Conservation (phyloP, 1,140 invertebrate genomes). For the Brachionus sp. region DNA sequence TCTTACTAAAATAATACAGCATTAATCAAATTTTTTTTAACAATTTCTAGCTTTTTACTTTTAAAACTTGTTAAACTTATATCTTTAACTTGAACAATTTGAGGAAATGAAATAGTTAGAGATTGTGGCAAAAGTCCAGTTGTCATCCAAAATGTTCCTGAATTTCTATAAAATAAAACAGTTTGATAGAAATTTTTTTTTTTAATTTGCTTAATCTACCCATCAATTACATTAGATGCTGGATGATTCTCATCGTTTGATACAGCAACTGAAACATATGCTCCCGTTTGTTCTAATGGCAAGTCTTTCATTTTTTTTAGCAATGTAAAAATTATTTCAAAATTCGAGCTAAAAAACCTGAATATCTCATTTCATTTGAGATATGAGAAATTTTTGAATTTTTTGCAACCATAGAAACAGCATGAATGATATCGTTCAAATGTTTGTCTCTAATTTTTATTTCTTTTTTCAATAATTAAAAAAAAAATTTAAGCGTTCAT, state of each 20-base stretch:
- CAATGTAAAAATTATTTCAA: background rate
- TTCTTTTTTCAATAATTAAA: no score
- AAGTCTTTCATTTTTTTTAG: background rate
- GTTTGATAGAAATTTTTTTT: background rate
- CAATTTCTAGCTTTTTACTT: background rate
- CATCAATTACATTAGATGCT: constrained; percentile 14
- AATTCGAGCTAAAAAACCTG: background rate
- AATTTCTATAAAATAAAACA: background rate
- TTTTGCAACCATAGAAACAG: background rate
- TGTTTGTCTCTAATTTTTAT: background rate
- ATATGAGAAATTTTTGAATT: background rate
- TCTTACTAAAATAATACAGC: background rate
- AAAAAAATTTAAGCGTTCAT: no score
- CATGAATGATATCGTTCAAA: background rate
- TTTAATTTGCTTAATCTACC: background rate
- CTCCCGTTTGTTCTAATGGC: background rate
- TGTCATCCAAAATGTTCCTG: constrained; percentile 9
- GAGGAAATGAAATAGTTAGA: constrained; percentile 11
- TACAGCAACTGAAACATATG: constrained; percentile 16
- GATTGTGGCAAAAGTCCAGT: constrained; percentile 1
- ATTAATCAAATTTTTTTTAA: background rate
- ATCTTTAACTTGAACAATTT: constrained; percentile 6
- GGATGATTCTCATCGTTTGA: constrained; percentile 41
- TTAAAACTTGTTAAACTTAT: background rate
- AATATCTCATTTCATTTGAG: background rate